Base-by-base conservation (phyloP, 37 sponge, comb jelly and placozoan genomes). In the Corticium candelabrum region DNA sequence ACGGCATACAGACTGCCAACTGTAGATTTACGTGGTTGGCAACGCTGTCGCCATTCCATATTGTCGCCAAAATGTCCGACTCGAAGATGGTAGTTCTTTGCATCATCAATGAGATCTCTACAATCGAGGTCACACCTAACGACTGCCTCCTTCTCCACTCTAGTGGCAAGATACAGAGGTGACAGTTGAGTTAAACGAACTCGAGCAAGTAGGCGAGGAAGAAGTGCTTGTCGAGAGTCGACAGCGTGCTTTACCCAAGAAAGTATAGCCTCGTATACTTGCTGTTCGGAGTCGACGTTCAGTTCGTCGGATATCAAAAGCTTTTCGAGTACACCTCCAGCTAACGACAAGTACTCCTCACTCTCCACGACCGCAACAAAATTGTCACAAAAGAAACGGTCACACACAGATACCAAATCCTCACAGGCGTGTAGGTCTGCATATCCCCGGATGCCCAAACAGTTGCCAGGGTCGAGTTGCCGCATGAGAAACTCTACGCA, bases 391-490 rank as follows among this genome's bases (percentile, higher is more conserved):
- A 95, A 92, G 78, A 81, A 91, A 3, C 31, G 34, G 0, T 82
- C 67, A 1, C 92, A 86, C 34, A 79, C 77, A 37, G 85, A 43
- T 2, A 91, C 80, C 3, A 92, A 80, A 39, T 69, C 37, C 0
- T 40, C 62, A 69, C 90, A 90, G 2, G 78, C 83, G 39, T 86
- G 87, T 0, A 84, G 78, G 39, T 81, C 81, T 1, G 93, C 96
- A 85, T 91, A 95, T 3, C 74, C 21, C 21, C 94, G 43, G 1
- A 95, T 94, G 3, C 87, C 95, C 0, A 98, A 80, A 67, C 99
- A 98, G 83, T 98, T 98, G 0, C 86, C 82, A 32, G 99, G 88
- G 40, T 90, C 85, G 0, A 97, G 88, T 38, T 97, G 91, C 15
- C 84, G 67, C 0, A 68, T 79, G 15, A 97, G 84, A 36, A 97